Evolutionary conservation across 2,797 vertebrate genomes (phyloP), one percentile per base, ranked within the genome.

Genomic region (Melopsittacus undulatus): DNA sequence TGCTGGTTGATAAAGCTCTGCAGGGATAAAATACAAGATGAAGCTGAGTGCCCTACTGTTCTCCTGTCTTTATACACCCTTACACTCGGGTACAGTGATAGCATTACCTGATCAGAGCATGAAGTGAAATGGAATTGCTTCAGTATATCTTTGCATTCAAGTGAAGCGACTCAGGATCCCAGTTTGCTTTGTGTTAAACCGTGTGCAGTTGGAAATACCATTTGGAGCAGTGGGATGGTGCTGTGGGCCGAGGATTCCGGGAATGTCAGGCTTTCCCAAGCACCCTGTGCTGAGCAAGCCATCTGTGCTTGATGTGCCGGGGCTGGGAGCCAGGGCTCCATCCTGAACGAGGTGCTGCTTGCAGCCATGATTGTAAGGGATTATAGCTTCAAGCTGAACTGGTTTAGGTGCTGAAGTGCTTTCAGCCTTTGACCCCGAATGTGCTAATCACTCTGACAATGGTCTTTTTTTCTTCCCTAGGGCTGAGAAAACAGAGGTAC

Each of bases 401-500:
- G 40, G 26, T 56, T 82, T 57, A 61, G 7, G 34, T 70, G 56
- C n/a, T 34, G 24, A 59, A 59, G 56, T 36, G n/a, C 56, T 59
- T 59, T 36, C 57, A 59, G 57, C 57, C 34, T 36, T 59, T 59
- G 69, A 34, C 81, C 63, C 40, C 49, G 36, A 76, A 8, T 10
- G 0, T 27, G 38, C 64, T 83, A 12, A 9, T 56, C 67, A 13
- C 36, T 32, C 83, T 94, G 76, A 91, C 86, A 32, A 1, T 75
- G 26, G 15, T 83, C n/a, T 85, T 57, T 92, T 81, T 64, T 54
- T 77, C 56, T 88, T 76, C 88, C 83, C 70, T 98, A 99, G 99
- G 98, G 99, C 99, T 34, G 99, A 99, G 98, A 99, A 99, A 97
- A 99, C 99, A 2, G 99, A 99, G 98, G 99, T 99, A 56, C 99